These are phyloP conservation scores for Phania funesta DNA, from an alignment of 2,888 invertebrate genomes.

Conservation along the genomic window DNA sequence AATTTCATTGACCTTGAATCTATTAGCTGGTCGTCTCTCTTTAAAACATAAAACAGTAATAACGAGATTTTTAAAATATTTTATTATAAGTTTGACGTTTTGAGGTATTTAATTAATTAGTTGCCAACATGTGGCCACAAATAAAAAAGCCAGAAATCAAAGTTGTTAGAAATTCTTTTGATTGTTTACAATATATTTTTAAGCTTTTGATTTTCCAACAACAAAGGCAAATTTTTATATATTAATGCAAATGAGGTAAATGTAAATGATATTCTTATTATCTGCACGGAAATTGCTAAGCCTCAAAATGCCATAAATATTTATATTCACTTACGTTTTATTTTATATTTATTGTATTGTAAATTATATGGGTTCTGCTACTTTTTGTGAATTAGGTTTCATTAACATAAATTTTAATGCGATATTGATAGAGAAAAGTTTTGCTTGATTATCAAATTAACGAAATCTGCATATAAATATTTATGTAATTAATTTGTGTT, in stretches of 20 bases:
- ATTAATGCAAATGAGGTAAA: conserved; percentile 22
- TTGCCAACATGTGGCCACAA: conserved; percentile 12
- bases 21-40: not conserved
- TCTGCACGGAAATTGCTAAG: not conserved
- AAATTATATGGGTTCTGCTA: not conserved
- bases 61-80: not conserved
- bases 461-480: no score
- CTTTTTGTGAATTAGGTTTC: not conserved
- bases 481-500: no score
- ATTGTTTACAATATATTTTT: not conserved
- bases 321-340: not conserved
- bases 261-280: not conserved
- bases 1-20: not conserved
- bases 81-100: not conserved
- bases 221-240: not conserved
- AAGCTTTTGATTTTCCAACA: not conserved
- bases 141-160: not conserved
- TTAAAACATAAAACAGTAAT: not conserved
- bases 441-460: no score
- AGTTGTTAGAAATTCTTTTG: not conserved
- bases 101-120: conserved; percentile 34
- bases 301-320: not conserved
- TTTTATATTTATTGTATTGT: no score
- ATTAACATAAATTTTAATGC: not conserved
- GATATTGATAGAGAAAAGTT: not conserved